Evolutionary conservation across 30 jellyfish, hydroid and myxozoan species (phyloP).

Genomic region (Aurelia coerulea): DNA sequence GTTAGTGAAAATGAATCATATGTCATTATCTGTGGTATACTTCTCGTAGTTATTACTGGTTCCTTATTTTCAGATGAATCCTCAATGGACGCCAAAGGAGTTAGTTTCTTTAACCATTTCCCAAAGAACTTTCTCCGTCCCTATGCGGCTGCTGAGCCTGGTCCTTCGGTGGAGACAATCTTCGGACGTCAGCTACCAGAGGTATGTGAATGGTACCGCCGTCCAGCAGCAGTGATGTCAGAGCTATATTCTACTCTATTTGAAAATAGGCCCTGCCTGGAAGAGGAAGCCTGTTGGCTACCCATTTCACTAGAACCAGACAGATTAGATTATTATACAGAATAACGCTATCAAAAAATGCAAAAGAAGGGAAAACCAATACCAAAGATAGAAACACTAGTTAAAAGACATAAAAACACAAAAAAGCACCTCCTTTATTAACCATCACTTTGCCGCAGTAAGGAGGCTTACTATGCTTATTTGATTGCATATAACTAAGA

Average conservation of each 20-base stretch:
- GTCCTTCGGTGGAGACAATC: neutral
- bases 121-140: constrained; percentile 10
- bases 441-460: no score
- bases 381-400: no score
- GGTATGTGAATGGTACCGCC: constrained; percentile 17
- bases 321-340: no score
- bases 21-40: neutral
- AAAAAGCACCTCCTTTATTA: no score
- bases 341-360: no score
- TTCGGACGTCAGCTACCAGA: neutral
- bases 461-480: no score
- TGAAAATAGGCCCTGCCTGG: neutral
- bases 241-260: neutral
- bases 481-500: neutral
- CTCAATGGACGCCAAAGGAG: constrained; percentile 1
- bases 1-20: neutral
- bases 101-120: neutral
- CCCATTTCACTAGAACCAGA: no score
- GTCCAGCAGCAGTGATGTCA: neutral
- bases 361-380: no score
- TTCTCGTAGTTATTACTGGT: neutral
- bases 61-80: neutral
- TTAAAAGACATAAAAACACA: neutral
- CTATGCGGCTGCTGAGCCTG: neutral
- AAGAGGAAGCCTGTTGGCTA: neutral